Percentiles rank a stretch among this genome's conserved stretches.
phyloP scores from a whole-genome alignment of 2,797 vertebrate genomes.

The Sebastes jordani region DNA sequence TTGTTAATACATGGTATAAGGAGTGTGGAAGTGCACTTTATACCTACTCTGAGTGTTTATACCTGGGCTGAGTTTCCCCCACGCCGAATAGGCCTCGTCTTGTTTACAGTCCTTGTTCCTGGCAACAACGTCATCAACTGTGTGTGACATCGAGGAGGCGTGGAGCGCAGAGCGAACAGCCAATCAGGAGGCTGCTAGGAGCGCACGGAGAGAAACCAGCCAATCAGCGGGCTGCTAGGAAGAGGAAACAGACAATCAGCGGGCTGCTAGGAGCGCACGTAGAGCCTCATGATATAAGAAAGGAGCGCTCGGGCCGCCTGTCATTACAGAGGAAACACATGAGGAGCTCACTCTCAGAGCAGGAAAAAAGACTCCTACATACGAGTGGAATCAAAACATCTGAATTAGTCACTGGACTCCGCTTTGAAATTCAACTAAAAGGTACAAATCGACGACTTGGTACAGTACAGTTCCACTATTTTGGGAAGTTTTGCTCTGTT shows the following conservation, averaged over 20 bases:
- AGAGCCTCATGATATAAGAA: constrained; percentile 38
- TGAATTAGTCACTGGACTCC: constrained; percentile 78
- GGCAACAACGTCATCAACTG: constrained; percentile 85
- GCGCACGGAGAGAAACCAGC: no score
- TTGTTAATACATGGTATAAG: not conserved
- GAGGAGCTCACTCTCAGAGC: not conserved
- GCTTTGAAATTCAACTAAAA: constrained; percentile 76
- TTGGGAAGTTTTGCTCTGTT: constrained; percentile 80
- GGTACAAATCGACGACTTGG: constrained; percentile 82
- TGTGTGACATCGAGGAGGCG: constrained; percentile 48
- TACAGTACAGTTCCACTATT: constrained; percentile 85
- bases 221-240: no score
- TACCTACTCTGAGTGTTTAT: not conserved
- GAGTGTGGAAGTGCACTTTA: not conserved
- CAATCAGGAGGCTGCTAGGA: constrained; percentile 56
- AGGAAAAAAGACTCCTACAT: constrained; percentile 33
- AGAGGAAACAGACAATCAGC: no score
- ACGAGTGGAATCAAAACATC: constrained; percentile 72
- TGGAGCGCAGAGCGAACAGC: constrained; percentile 21
- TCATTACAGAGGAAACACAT: constrained; percentile 43
- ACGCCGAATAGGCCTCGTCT: constrained; percentile 61
- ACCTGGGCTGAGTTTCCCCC: constrained; percentile 52
- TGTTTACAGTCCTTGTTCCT: constrained; percentile 89
- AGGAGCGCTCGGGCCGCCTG: not conserved
- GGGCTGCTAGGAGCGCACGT: not conserved